A percentile compares a stretch with the other conserved stretches of the same genome.
phyloP scores from a whole-genome alignment of 2,888 invertebrate genomes.

The Acrobasis suavella region DNA sequence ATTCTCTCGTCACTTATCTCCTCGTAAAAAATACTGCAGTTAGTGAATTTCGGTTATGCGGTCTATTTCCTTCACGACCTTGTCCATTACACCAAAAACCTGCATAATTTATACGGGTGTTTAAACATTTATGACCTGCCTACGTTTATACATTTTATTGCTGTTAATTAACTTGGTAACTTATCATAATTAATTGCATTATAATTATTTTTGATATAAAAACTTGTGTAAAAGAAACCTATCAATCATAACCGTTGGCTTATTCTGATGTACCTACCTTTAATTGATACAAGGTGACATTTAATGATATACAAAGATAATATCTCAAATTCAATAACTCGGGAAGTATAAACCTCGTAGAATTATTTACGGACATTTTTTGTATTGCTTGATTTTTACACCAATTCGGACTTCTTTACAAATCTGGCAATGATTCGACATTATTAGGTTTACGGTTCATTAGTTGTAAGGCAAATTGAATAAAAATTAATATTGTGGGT shows the following conservation, averaged over 20 bases:
- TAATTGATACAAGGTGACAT: neutral
- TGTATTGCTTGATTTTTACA: slow-evolving; percentile 1
- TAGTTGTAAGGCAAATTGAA: neutral
- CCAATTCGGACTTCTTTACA: neutral
- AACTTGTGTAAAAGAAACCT: neutral
- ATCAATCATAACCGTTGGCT: neutral
- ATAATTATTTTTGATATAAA: too few species aligned
- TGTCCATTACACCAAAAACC: neutral
- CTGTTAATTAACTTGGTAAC: too few species aligned
- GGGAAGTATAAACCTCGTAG: neutral
- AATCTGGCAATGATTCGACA: neutral
- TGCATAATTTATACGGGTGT: too few species aligned
- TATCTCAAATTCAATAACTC: neutral
- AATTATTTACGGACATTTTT: slow-evolving; percentile 2
- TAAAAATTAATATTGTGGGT: neutral
- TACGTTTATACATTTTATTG: too few species aligned
- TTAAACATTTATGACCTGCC: too few species aligned
- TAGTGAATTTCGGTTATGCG: neutral
- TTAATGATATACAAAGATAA: neutral
- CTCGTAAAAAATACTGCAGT: too few species aligned
- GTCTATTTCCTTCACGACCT: neutral
- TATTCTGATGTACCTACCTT: slow-evolving; percentile 10
- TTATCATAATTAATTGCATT: neutral
- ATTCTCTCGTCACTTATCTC: too few species aligned
- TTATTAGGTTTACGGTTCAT: neutral